Conservation (phyloP, 2,113 vertebrate species). For the Condylura cristata region DNA sequence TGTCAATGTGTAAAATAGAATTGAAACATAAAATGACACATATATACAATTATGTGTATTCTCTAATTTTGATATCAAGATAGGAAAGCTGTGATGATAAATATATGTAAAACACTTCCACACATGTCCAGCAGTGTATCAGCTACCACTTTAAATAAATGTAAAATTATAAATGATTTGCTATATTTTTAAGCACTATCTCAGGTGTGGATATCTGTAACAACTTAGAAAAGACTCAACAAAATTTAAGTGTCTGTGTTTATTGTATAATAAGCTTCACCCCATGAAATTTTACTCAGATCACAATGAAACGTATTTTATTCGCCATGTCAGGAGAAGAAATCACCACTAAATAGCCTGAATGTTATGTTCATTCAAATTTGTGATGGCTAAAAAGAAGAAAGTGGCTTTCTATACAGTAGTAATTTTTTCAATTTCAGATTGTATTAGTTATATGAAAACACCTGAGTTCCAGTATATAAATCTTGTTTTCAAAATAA, state of each 20-base stretch:
- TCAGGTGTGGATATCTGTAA: neutral
- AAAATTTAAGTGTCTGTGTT: neutral
- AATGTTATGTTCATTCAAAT: conserved; percentile 48
- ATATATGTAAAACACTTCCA: neutral
- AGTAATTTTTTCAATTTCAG: conserved; percentile 39
- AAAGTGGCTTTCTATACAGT: neutral
- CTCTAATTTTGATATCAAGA: neutral
- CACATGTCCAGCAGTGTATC: neutral
- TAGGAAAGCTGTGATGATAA: neutral
- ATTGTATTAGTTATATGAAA: conserved; percentile 37
- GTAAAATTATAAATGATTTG: conserved; percentile 3
- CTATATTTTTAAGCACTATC: neutral
- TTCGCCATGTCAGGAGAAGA: conserved; percentile 23
- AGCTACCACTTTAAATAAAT: neutral
- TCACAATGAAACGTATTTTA: conserved; percentile 51
- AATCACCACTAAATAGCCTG: conserved; percentile 2
- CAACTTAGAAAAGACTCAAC: neutral
- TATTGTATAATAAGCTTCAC: neutral
- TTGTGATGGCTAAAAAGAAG: conserved; percentile 2
- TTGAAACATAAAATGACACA: neutral
- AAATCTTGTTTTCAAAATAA: conserved; percentile 40
- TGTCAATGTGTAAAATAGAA: neutral
- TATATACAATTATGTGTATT: neutral
- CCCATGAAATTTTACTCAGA: conserved; percentile 38
- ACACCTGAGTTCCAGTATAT: conserved; percentile 32